phyloP scores from a whole-genome alignment of 2,113 vertebrate species.

The Elephantulus edwardii region DNA sequence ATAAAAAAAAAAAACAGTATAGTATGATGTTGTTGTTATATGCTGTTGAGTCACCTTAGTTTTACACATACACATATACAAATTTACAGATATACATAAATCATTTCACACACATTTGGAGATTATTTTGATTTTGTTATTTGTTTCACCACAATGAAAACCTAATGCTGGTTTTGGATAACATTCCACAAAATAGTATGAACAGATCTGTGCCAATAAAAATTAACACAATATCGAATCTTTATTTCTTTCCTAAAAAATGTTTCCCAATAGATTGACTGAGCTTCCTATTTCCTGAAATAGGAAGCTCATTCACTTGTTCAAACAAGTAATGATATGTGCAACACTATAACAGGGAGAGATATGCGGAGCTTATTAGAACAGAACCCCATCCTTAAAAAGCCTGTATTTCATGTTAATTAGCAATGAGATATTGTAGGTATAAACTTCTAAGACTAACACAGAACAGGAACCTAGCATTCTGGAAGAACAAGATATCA shows the following conservation, averaged over 20 bases:
- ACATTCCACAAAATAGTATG: constrained; percentile 36
- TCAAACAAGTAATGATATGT: too few relatives aligned
- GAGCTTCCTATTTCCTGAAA: constrained; percentile 64
- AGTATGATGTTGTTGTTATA: too few relatives aligned
- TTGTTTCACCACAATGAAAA: background rate
- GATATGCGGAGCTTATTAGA: background rate
- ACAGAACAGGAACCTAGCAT: background rate
- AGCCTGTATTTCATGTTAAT: background rate
- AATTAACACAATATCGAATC: background rate
- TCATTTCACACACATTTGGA: background rate
- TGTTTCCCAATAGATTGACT: constrained; percentile 72
- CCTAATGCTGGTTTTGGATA: background rate
- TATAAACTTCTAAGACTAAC: background rate
- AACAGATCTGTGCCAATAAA: background rate
- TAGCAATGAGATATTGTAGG: background rate
- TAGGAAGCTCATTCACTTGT: background rate
- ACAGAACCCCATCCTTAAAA: background rate
- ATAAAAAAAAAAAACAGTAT: too few relatives aligned
- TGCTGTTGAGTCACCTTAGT: too few relatives aligned
- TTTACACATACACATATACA: too few relatives aligned
- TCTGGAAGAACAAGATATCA: background rate
- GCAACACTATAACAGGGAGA: background rate
- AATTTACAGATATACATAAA: too few relatives aligned
- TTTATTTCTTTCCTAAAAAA: constrained; percentile 51
- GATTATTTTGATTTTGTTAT: background rate